phyloP scores from a whole-genome alignment of 2,113 vertebrate species.

The Chlamydotis undulata region DNA sequence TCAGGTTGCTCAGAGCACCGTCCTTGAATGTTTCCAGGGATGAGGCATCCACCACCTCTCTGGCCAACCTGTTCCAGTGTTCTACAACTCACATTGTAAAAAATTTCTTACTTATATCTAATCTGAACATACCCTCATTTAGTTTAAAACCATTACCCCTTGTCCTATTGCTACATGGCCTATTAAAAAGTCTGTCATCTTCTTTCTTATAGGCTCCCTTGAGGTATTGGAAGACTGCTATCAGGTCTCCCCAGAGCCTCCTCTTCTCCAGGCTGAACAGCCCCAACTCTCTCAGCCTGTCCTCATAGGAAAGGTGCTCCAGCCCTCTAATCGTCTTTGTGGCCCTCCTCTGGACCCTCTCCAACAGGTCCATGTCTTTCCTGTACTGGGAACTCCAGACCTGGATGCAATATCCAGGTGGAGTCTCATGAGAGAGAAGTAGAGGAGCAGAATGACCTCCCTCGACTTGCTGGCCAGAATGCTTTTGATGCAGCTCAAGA shows the following conservation, averaged over 20 bases:
- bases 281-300: background rate
- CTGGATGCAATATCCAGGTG: rapidly evolving
- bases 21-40: background rate
- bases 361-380: background rate
- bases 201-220: background rate
- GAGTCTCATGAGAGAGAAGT: rapidly evolving
- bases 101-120: background rate
- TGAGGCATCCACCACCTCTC: background rate
- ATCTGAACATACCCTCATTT: background rate
- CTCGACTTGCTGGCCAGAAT: rapidly evolving
- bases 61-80: background rate
- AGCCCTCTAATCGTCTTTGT: background rate
- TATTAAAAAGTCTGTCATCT: background rate
- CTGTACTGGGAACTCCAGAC: background rate
- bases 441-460: rapidly evolving
- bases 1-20: rapidly evolving
- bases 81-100: background rate
- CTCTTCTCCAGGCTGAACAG: background rate
- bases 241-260: background rate
- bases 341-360: background rate
- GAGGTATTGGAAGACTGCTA: background rate
- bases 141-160: background rate
- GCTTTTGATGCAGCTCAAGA: background rate
- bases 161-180: background rate
- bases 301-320: rapidly evolving